Base-by-base conservation (phyloP, 2,888 invertebrate genomes). In the Netelia virgata region DNA sequence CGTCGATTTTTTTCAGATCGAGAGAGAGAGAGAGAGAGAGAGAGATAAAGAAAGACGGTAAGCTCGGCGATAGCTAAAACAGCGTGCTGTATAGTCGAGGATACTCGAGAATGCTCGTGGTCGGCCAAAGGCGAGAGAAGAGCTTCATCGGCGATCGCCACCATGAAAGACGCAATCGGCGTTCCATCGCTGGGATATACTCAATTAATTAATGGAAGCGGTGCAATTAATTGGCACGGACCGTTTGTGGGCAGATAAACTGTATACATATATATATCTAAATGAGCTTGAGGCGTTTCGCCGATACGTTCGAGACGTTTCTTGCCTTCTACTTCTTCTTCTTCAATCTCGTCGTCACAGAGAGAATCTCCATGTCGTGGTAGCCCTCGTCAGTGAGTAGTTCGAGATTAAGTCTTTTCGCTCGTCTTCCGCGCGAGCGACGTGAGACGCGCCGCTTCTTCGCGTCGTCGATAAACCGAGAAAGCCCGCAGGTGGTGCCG, bases 181-280 rank as follows among this genome's bases (percentile, higher is more conserved):
- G 86, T 87, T 88, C 86, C 84, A 86, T 86, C 86, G 86, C 86
- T 82, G 88, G 88, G 75, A 88, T 89, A 88, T 87, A 91, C 89
- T 89, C 90, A 91, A 92, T 92, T 92, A 92, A 91, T 92, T 91
- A 92, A 90, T 89, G 88, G 88, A 91, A 91, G 91, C 86, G 87
- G 88, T 83, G 89, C 90, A 89, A 92, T 92, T 92, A 92, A 91
- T 91, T 87, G 86, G 84, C 80, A 68, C 66, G 66, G 73, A 59
- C 61, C 61, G 69, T 74, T 68, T 53, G 53, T 18, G 61, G 18
- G 6, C 18, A 16, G 69, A 28, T 28, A 72, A n/a, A 53, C 72
- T 61, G 36, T 18, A 23, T n/a, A 20, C 8, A 68, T 47, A 28
- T 36, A 63, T 28, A 36, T 63, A 59, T 23, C 16, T 59, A 36